A percentile compares a stretch with the other conserved stretches of the same genome.
Conservation (phyloP, 2,888 invertebrate species). For the Diabrotica balteata region DNA sequence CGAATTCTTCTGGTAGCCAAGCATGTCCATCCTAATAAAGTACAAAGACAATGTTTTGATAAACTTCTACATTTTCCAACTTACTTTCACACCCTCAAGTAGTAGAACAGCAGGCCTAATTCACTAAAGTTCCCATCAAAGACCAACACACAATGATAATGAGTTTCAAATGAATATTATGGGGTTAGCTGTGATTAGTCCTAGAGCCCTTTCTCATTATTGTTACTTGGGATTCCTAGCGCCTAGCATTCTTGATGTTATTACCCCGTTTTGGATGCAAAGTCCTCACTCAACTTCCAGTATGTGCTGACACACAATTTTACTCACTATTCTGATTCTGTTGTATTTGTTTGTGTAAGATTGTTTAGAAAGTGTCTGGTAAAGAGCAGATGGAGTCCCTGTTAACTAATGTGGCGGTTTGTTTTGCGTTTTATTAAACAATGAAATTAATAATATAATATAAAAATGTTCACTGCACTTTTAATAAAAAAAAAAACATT, state of each 20-base stretch:
- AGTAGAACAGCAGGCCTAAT: not conserved
- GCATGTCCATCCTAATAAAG: not conserved
- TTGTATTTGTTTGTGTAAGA: not conserved
- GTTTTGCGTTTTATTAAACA: too few species aligned
- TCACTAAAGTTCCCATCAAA: conserved; percentile 17
- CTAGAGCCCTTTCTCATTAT: conserved; percentile 4
- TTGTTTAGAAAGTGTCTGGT: too few species aligned
- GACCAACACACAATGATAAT: conserved; percentile 17
- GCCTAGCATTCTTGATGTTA: conserved; percentile 8
- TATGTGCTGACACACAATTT: not conserved
- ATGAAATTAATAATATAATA: too few species aligned
- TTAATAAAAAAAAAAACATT: too few species aligned
- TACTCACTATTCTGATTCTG: not conserved
- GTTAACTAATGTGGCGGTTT: too few species aligned
- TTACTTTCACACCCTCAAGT: not conserved
- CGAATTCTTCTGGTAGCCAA: too few species aligned
- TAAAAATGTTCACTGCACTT: too few species aligned
- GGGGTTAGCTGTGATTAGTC: conserved; percentile 13
- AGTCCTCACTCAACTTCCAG: not conserved
- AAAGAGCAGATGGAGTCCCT: too few species aligned
- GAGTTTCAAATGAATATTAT: conserved; percentile 19
- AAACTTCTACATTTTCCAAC: not conserved
- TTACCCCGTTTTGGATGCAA: conserved; percentile 1
- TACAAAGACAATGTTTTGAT: conserved; percentile 1
- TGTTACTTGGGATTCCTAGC: conserved; percentile 1